Evolutionary conservation across 1,140 invertebrate genomes (phyloP).

Genomic region (Melitaea cinxia): DNA sequence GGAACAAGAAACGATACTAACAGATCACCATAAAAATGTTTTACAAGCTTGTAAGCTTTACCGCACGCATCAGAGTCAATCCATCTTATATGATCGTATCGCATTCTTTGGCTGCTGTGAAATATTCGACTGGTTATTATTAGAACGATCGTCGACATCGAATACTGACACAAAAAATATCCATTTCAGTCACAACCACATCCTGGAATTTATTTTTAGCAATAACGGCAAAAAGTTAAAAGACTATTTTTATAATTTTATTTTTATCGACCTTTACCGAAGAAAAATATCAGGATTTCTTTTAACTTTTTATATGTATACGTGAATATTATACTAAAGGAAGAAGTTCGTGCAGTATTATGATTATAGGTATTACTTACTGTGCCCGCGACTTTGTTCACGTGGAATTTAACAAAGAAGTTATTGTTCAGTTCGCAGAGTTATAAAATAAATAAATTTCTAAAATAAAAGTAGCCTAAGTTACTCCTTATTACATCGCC

Average conservation of each 20-base stretch:
- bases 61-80: constrained; percentile 21
- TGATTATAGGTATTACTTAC: too few relatives aligned
- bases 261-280: too few relatives aligned
- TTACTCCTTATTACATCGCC: too few relatives aligned
- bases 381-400: too few relatives aligned
- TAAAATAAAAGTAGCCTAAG: too few relatives aligned
- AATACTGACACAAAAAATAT: constrained; percentile 27
- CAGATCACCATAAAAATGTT: constrained; percentile 47
- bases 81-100: constrained; percentile 24
- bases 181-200: constrained; percentile 13
- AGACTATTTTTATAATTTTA: not conserved
- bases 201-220: not conserved
- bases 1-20: constrained; percentile 4
- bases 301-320: too few relatives aligned
- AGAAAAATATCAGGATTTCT: too few relatives aligned
- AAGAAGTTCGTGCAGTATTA: too few relatives aligned
- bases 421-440: too few relatives aligned
- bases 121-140: constrained; percentile 23
- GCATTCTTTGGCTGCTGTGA: constrained; percentile 29
- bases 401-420: too few relatives aligned
- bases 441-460: too few relatives aligned
- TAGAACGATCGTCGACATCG: constrained; percentile 23
- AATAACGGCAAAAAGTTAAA: not conserved
- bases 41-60: constrained; percentile 37
- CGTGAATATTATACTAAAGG: too few relatives aligned